A percentile compares a stretch with the other conserved stretches of the same genome.
These are phyloP conservation scores for Prostheceraeus crozeri DNA, from an alignment of 2,888 invertebrate species.

Conservation along the genomic window DNA sequence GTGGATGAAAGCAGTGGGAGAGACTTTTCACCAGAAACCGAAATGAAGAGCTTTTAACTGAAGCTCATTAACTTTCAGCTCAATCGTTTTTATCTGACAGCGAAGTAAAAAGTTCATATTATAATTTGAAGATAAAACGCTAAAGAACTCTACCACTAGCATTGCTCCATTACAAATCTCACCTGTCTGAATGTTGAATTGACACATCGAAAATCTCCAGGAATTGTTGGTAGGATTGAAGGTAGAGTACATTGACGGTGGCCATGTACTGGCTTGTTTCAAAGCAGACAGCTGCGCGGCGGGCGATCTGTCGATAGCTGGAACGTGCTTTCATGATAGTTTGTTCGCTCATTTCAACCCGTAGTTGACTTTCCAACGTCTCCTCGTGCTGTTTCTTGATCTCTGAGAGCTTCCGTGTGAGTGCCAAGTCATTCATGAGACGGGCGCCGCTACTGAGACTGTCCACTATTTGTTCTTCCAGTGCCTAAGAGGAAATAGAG, in stretches of 20 bases:
- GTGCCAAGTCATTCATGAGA: constrained; percentile 52
- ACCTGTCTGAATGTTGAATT: constrained; percentile 56
- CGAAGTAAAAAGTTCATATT: no score
- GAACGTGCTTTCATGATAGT: constrained; percentile 50
- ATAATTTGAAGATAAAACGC: no score
- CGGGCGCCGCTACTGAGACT: constrained; percentile 50
- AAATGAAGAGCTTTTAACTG: no score
- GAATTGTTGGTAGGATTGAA: constrained; percentile 51
- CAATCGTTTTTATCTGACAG: no score
- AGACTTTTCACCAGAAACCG: no score
- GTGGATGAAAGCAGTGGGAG: no score
- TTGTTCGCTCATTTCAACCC: constrained; percentile 48
- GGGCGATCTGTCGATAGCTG: constrained; percentile 51
- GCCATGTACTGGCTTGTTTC: constrained; percentile 53
- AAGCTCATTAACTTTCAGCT: no score
- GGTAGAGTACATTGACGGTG: constrained; percentile 51
- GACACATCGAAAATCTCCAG: constrained; percentile 50
- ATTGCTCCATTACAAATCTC: no score
- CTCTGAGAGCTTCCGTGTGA: constrained; percentile 52
- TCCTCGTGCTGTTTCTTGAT: constrained; percentile 56
- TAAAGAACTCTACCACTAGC: no score
- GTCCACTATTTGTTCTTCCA: constrained; percentile 50
- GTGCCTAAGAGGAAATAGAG: constrained; percentile 44
- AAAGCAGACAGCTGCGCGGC: constrained; percentile 53
- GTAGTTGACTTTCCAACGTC: constrained; percentile 50